These are phyloP conservation scores for Fulmarus glacialis DNA, from an alignment of 2,113 vertebrate genomes.

Conservation along the genomic window DNA sequence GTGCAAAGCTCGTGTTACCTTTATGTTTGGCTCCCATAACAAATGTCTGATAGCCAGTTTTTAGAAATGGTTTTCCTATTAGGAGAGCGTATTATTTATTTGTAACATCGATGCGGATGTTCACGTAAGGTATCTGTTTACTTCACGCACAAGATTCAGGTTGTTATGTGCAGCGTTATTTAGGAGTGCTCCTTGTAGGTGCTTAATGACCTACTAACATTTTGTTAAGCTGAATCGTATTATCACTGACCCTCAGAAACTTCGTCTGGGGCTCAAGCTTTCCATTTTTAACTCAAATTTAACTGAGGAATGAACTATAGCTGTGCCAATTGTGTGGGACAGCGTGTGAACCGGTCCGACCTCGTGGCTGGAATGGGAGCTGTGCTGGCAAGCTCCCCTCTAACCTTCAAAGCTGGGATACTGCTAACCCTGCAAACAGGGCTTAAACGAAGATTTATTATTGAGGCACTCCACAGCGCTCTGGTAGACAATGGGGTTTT, in stretches of 20 bases:
- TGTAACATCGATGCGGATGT: accelerated
- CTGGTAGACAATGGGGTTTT: background rate
- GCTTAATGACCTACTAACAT: background rate
- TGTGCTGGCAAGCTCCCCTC: background rate
- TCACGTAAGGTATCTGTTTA: background rate
- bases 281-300: background rate
- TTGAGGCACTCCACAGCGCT: background rate
- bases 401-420: background rate
- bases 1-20: background rate
- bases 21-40: background rate
- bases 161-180: background rate
- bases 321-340: background rate
- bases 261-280: background rate
- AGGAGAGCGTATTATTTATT: background rate
- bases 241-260: background rate
- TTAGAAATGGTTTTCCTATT: background rate
- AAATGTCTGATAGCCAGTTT: background rate
- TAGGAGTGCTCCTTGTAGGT: background rate
- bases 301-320: background rate
- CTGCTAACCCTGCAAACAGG: background rate
- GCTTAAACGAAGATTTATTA: background rate
- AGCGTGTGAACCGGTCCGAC: accelerated
- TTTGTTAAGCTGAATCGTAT: background rate
- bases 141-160: background rate
- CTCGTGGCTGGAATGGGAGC: background rate